These are phyloP conservation scores for Bucco capensis DNA, from an alignment of 2,113 vertebrate genomes.

Conservation along the genomic window DNA sequence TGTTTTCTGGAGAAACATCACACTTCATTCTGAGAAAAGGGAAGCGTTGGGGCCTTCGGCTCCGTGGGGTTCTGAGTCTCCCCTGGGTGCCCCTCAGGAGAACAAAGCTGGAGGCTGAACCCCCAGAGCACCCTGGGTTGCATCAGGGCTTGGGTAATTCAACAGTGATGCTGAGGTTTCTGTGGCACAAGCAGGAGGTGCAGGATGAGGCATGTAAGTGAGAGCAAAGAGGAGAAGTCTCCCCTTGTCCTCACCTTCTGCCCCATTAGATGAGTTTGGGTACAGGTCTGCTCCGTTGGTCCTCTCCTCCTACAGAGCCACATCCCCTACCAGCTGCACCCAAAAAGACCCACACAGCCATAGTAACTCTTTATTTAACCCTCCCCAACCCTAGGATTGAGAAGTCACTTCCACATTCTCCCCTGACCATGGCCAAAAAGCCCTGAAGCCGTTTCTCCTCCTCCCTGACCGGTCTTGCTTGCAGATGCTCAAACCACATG, in stretches of 20 bases:
- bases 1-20: conserved; percentile 15
- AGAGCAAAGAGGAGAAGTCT: background rate
- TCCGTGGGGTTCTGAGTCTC: background rate
- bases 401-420: conserved; percentile 44
- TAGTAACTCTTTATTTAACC: background rate
- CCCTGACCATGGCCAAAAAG: background rate
- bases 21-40: conserved; percentile 55
- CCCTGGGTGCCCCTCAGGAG: background rate
- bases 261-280: background rate
- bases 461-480: background rate
- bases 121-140: background rate
- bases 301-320: background rate
- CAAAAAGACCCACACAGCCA: background rate
- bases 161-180: conserved; percentile 35
- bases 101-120: background rate
- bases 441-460: background rate
- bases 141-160: background rate
- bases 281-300: rapidly evolving
- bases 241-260: background rate
- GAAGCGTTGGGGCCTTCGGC: conserved; percentile 33
- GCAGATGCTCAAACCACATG: conserved; percentile 57
- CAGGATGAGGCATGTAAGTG: background rate
- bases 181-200: conserved; percentile 38
- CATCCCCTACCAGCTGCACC: background rate
- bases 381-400: background rate